A percentile compares a stretch with the other conserved stretches of the same genome.
phyloP scores from a whole-genome alignment of 2,113 vertebrate genomes.

The Phrynosoma blainvillii region DNA sequence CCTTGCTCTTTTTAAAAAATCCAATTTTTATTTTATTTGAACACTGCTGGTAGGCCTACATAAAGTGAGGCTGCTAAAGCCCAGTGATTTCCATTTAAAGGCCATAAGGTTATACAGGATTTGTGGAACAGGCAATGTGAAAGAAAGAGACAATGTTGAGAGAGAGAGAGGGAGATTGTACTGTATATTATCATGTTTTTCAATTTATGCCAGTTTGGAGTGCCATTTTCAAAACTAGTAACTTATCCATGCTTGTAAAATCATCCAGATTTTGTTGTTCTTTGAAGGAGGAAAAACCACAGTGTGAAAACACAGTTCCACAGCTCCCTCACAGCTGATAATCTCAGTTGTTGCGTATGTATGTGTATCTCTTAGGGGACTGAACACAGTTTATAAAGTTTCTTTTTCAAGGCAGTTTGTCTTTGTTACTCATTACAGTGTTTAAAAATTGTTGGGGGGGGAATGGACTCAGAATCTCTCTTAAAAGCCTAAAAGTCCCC shows the following conservation, averaged over 20 bases:
- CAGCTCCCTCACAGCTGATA: not conserved
- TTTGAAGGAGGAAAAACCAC: not conserved
- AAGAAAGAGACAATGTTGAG: not conserved
- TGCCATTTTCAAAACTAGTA: not conserved
- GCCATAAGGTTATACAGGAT: not conserved
- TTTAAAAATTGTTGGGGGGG: not conserved
- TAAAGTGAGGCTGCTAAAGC: not conserved
- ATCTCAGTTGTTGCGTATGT: no score
- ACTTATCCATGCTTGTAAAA: not conserved
- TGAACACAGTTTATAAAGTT: not conserved
- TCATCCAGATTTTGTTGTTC: not conserved
- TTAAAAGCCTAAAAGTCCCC: no score
- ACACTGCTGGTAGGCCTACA: not conserved
- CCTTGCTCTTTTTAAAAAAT: not conserved
- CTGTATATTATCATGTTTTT: not conserved
- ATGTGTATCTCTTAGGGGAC: no score
- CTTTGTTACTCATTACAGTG: not conserved
- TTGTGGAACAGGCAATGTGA: not conserved
- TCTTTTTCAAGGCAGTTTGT: not conserved
- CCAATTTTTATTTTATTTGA: not conserved
- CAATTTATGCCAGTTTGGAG: not conserved
- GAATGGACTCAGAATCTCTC: no score
- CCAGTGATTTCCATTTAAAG: not conserved
- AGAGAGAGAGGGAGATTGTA: not conserved
- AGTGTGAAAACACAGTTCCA: no score